Evolutionary conservation across 2,113 vertebrate genomes (phyloP), one percentile per base, ranked within the genome.

Genomic region (Columba livia): DNA sequence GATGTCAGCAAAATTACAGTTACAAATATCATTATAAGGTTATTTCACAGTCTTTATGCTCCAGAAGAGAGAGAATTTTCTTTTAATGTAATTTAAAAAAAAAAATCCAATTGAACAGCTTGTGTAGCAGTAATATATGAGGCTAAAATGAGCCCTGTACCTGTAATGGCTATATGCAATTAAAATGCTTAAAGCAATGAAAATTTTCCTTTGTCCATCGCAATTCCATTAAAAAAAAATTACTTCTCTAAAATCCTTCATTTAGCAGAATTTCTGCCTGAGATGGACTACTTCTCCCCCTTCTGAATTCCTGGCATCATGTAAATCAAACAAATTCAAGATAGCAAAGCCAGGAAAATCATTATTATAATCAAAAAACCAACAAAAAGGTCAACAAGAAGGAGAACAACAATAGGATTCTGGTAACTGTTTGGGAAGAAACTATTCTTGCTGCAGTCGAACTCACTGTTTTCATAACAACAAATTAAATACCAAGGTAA

Each of bases 361-460:
- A 94, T 96, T 95, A 94, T 79, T 94, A 86, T 72, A 97, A 95
- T 96, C 7, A 1, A 62, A 69, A 93, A 94, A 81, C 44, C 77
- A 93, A 69, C 77, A 79, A 96, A 90, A 95, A 96, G 92, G 95
- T 97, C 95, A 97, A 94, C 94, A 92, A 93, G 83, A 40, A 66
- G 65, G 88, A 94, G 91, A 92, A 93, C 65, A 97, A 97, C 93
- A 97, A 96, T 94, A 86, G 94, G 86, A 92, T 97, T 96, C 96
- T 96, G 96, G 95, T 97, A 97, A 96, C 92, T 96, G 90, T 80
- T 96, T 93, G 94, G 88, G 74, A 96, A 94, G 93, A 92, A 96
- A 90, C 88, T 86, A 96, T 95, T 96, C 90, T 36, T 73, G 77
- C 86, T 85, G 93, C 93, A 96, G 80, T 89, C 57, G 79, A 85